Conservation (phyloP, 2,797 vertebrate genomes). For the Thripadectes ignobilis region DNA sequence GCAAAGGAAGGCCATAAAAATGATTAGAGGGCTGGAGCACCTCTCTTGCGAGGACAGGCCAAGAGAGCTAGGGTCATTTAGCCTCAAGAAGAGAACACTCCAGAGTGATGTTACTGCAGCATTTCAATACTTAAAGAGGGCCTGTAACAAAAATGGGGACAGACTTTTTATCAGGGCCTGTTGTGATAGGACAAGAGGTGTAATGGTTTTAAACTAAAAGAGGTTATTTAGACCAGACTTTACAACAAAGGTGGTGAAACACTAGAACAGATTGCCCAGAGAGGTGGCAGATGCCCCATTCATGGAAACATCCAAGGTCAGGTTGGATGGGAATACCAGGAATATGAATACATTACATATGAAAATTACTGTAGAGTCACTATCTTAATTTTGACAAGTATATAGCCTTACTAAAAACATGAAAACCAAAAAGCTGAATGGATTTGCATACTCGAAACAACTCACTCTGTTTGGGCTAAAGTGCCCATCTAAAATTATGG, state of each 20-base stretch:
- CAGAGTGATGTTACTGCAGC: background rate
- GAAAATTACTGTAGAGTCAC: background rate
- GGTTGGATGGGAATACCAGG: background rate
- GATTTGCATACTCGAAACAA: background rate
- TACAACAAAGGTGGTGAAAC: background rate
- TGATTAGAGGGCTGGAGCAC: fast-evolving
- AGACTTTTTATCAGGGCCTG: background rate
- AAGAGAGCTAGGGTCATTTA: background rate
- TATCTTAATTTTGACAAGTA: background rate
- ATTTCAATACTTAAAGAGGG: background rate
- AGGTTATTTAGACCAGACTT: background rate
- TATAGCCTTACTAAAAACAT: background rate
- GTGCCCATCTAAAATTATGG: background rate
- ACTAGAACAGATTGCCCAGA: background rate
- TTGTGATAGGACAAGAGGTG: background rate
- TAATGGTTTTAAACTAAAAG: background rate
- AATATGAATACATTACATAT: background rate
- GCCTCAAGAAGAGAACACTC: background rate
- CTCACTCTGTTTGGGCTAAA: background rate
- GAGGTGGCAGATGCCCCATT: background rate
- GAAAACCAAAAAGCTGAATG: background rate
- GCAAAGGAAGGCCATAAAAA: background rate
- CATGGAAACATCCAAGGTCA: background rate
- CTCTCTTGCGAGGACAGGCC: background rate
- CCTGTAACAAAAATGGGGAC: background rate